Evolutionary conservation across 2,888 invertebrate genomes (phyloP).

Genomic region (Trissolcus japonicus): DNA sequence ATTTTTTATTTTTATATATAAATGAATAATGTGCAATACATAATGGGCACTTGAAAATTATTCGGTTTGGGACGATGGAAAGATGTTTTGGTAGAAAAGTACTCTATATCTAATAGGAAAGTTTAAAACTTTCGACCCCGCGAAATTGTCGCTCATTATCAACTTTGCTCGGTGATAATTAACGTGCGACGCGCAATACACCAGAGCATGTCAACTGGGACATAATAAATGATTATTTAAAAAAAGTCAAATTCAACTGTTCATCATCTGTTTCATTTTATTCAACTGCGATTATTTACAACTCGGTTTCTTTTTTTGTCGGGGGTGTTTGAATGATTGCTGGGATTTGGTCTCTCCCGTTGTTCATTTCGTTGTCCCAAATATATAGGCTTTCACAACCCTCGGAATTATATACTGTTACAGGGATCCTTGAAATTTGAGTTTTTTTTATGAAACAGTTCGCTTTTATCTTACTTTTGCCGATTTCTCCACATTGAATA

Average conservation of each 20-base stretch:
- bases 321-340: background rate
- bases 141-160: constrained; percentile 25
- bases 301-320: background rate
- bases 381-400: background rate
- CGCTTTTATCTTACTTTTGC: too few species aligned
- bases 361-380: constrained; percentile 11
- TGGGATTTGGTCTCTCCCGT: background rate
- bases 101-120: constrained; percentile 12
- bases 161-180: constrained; percentile 21
- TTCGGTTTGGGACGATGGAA: too few species aligned
- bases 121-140: constrained; percentile 9
- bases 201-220: constrained; percentile 5
- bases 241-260: constrained; percentile 12
- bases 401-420: too few species aligned
- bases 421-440: too few species aligned
- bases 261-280: constrained; percentile 7
- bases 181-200: constrained; percentile 17
- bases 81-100: too few species aligned
- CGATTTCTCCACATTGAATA: too few species aligned
- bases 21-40: too few species aligned
- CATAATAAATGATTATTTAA: constrained; percentile 21
- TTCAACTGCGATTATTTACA: background rate
- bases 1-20: too few species aligned
- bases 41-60: too few species aligned
- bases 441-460: too few species aligned